These are phyloP conservation scores for Myotis brandtii DNA, from an alignment of 2,113 vertebrate species.

Conservation along the genomic window DNA sequence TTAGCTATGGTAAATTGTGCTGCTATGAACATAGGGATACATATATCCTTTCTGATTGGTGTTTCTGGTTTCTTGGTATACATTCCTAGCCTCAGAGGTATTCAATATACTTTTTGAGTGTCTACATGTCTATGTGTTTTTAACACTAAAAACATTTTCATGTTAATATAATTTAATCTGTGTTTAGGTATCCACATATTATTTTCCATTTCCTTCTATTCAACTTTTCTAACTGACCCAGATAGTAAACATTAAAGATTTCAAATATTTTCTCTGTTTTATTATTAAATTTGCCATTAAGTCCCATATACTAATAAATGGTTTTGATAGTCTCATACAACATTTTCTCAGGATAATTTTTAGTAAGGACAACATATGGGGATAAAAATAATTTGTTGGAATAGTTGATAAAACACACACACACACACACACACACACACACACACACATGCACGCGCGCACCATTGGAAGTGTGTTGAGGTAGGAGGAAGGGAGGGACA, in stretches of 20 bases:
- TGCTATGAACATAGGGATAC: no score
- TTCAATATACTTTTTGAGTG: neutral
- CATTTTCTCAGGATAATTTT: neutral
- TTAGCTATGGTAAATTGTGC: no score
- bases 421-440: neutral
- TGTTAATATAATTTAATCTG: neutral
- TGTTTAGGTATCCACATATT: neutral
- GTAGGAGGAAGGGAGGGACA: neutral
- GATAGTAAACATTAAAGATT: neutral
- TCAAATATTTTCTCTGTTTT: neutral
- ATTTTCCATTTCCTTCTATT: neutral
- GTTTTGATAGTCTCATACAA: neutral
- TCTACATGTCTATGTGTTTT: neutral
- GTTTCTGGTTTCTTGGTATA: no score
- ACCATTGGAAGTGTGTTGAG: neutral
- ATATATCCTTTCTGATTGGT: no score
- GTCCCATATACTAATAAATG: neutral
- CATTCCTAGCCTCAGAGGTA: no score
- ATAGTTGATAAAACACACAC: neutral
- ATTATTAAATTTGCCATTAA: neutral
- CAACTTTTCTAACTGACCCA: neutral
- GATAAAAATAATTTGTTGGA: neutral
- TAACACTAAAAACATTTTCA: neutral
- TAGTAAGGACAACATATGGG: neutral
- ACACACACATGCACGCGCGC: neutral